A percentile compares a stretch with the other conserved stretches of the same genome.
phyloP scores from a whole-genome alignment of 1,140 invertebrate species.

The Ectropis grisescens region DNA sequence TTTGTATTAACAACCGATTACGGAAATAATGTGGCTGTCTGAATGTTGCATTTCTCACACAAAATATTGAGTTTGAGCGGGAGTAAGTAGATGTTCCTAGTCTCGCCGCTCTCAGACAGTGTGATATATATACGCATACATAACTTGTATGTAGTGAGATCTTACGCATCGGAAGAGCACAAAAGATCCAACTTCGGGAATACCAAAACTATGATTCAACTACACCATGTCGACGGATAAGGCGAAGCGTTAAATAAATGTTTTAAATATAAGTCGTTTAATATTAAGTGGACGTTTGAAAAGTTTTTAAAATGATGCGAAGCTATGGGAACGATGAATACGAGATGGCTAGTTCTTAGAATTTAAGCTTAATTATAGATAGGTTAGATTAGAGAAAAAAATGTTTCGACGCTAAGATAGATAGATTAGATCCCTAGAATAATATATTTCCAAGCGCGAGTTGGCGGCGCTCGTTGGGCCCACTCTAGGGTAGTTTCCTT shows the following conservation, averaged over 20 bases:
- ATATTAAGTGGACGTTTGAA: constrained; percentile 47
- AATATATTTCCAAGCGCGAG: constrained; percentile 27
- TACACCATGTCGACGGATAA: constrained; percentile 51
- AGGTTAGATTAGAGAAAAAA: constrained; percentile 62
- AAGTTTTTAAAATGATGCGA: constrained; percentile 40
- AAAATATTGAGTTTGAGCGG: constrained; percentile 43
- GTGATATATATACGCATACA: constrained; percentile 51
- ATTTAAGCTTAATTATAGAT: constrained; percentile 62
- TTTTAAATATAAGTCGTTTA: constrained; percentile 62
- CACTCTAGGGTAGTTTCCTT: constrained; percentile 63
- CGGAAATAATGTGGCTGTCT: constrained; percentile 58
- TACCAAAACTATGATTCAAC: constrained; percentile 54
- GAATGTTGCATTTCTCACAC: constrained; percentile 63
- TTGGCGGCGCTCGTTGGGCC: constrained; percentile 26
- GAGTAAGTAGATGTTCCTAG: constrained; percentile 60
- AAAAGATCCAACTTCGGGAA: constrained; percentile 47
- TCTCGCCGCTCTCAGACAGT: constrained; percentile 42
- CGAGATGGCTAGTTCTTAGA: constrained; percentile 50
- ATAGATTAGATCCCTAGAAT: constrained; percentile 53
- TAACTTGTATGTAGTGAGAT: constrained; percentile 25
- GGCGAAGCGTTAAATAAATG: constrained; percentile 62
- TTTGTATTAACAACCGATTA: constrained; percentile 52
- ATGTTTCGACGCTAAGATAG: constrained; percentile 65
- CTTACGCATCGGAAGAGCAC: constrained; percentile 44
- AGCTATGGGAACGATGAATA: constrained; percentile 33